A percentile compares a stretch with the other conserved stretches of the same genome.
Evolutionary conservation across 2,113 vertebrate genomes (phyloP).

Genomic region (Drymodes brunneopygia): DNA sequence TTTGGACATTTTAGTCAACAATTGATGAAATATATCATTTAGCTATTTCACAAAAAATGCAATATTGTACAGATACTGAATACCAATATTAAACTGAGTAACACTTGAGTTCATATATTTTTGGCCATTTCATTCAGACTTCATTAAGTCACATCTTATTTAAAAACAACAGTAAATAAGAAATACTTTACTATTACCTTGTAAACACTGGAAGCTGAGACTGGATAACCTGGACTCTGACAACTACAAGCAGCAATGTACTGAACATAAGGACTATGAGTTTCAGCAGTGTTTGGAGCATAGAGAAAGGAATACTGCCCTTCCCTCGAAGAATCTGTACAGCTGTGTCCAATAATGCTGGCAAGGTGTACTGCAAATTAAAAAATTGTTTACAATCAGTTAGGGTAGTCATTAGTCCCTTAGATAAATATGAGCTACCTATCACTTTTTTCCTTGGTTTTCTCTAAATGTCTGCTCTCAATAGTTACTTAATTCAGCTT

Average conservation of each 20-base stretch:
- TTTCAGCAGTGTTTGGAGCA: conserved; percentile 91
- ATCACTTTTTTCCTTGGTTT: not conserved
- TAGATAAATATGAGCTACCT: not conserved
- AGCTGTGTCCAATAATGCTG: conserved; percentile 79
- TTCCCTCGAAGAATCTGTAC: conserved; percentile 87
- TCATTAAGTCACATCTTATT: not conserved
- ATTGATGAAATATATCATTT: no score
- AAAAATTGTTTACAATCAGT: not conserved
- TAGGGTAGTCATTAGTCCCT: not conserved
- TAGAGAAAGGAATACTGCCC: conserved; percentile 84
- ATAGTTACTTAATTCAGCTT: not conserved
- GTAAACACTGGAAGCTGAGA: conserved; percentile 98
- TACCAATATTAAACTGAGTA: not conserved
- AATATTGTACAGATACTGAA: not conserved
- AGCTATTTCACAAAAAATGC: no score
- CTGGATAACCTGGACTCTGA: conserved; percentile 96
- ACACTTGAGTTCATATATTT: not conserved
- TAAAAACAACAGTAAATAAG: not conserved
- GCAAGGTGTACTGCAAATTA: conserved; percentile 85
- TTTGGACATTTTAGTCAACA: no score
- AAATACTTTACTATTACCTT: conserved; percentile 73
- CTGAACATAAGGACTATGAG: conserved; percentile 95
- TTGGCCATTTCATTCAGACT: not conserved
- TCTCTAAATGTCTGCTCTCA: not conserved
- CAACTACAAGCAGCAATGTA: conserved; percentile 90